These are phyloP conservation scores for Amphiprion ocellaris DNA, from an alignment of 2,113 vertebrate species.

Conservation along the genomic window DNA sequence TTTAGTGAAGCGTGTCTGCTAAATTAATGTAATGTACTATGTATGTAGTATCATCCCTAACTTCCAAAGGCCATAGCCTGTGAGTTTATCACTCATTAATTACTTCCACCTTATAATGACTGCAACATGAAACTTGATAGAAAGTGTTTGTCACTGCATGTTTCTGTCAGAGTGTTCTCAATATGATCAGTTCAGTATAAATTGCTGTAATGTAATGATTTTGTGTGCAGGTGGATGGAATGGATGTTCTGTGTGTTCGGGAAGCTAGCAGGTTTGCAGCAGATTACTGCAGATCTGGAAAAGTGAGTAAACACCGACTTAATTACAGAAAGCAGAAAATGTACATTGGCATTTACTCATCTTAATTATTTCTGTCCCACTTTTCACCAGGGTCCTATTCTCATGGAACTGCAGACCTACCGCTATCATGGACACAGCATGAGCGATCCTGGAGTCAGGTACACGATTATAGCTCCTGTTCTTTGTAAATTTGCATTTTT, in stretches of 20 bases:
- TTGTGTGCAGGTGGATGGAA: conserved; percentile 91
- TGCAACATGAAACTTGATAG: too few species aligned
- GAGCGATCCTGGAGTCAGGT: conserved; percentile 99
- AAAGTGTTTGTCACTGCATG: too few species aligned
- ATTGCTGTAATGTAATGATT: not conserved
- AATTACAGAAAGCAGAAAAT: not conserved
- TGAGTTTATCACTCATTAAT: too few species aligned
- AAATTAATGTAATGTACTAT: too few species aligned
- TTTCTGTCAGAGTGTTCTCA: not conserved
- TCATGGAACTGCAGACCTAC: conserved; percentile 98
- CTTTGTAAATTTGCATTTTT: not conserved
- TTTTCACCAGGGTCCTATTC: conserved; percentile 89
- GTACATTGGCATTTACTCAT: not conserved
- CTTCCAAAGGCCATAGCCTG: too few species aligned
- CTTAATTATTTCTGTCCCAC: not conserved
- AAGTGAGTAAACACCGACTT: conserved; percentile 78
- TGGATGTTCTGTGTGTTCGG: conserved; percentile 94
- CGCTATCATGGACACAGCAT: conserved; percentile 99
- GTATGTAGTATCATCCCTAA: too few species aligned
- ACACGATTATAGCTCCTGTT: conserved; percentile 13
- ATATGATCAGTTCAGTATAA: not conserved
- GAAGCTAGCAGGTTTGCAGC: conserved; percentile 93
- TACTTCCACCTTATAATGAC: too few species aligned
- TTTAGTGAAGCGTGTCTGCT: too few species aligned
- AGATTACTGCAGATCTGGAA: conserved; percentile 91